Conservation (phyloP, 2,797 vertebrate species). For the Lacerta viridis region DNA sequence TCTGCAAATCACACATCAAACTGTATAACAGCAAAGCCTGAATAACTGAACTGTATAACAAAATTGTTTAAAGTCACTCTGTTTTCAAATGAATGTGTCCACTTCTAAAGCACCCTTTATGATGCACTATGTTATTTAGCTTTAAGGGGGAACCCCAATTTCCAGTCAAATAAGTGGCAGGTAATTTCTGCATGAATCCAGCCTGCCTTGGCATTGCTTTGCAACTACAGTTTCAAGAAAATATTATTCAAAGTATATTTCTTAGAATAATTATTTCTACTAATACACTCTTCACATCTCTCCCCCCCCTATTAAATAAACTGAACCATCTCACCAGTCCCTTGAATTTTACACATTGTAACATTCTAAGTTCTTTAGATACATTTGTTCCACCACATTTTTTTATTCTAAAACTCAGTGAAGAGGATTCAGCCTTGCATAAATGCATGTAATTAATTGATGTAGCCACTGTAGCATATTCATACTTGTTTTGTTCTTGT, state of each 20-base stretch:
- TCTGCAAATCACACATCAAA: slow-evolving; percentile 44
- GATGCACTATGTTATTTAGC: slow-evolving; percentile 12
- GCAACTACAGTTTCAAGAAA: not conserved
- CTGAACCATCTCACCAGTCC: not conserved
- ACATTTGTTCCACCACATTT: not conserved
- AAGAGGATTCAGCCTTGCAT: not conserved
- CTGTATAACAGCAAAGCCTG: slow-evolving; percentile 39
- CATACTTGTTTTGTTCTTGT: not conserved
- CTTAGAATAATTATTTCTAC: not conserved
- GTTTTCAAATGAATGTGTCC: slow-evolving; percentile 41
- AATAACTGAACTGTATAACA: slow-evolving; percentile 41
- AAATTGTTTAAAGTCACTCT: slow-evolving; percentile 42
- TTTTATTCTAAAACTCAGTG: not conserved
- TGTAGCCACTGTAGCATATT: not conserved
- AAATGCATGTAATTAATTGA: not conserved
- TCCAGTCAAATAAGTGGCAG: slow-evolving; percentile 14
- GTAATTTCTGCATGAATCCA: not conserved
- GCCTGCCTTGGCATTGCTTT: slow-evolving; percentile 14
- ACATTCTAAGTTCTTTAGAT: not conserved
- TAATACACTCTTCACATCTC: not conserved
- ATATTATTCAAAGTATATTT: slow-evolving; percentile 8
- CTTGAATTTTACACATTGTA: not conserved
- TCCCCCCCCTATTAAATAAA: not conserved
- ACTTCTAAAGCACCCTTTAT: slow-evolving; percentile 31
- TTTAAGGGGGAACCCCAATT: slow-evolving; percentile 6